Percentiles rank a stretch among this genome's conserved stretches.
phyloP scores from a whole-genome alignment of 2,888 invertebrate genomes.

The Pyrrhia umbra region DNA sequence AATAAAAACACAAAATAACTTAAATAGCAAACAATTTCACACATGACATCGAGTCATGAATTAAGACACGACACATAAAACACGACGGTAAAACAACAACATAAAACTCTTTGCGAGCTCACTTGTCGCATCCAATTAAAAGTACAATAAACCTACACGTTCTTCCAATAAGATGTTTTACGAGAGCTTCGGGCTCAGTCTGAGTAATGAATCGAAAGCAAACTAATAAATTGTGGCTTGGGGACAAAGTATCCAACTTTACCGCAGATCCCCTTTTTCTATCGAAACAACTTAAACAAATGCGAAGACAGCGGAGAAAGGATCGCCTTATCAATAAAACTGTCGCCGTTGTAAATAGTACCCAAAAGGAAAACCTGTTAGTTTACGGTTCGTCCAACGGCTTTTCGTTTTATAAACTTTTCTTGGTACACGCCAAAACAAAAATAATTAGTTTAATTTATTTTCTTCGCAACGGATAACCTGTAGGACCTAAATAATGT shows the following conservation, averaged over 20 bases:
- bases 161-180: conserved; percentile 70
- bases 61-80: conserved; percentile 40
- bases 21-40: neutral
- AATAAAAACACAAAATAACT: too few species aligned
- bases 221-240: conserved; percentile 78
- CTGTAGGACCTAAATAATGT: too few species aligned
- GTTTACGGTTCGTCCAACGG: conserved; percentile 30
- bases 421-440: neutral
- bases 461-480: neutral
- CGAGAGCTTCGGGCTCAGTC: conserved; percentile 61
- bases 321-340: conserved; percentile 65
- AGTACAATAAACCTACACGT: conserved; percentile 72
- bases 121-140: conserved; percentile 66
- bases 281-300: conserved; percentile 66
- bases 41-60: conserved; percentile 22
- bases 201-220: conserved; percentile 78
- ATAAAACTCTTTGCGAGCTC: conserved; percentile 47
- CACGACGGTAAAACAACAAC: conserved; percentile 24
- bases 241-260: conserved; percentile 71
- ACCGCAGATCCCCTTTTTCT: conserved; percentile 53
- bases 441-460: neutral
- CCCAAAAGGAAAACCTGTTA: conserved; percentile 47
- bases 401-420: neutral
- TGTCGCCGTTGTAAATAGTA: conserved; percentile 60
- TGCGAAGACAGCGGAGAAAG: conserved; percentile 56